Percentiles rank a stretch among this genome's conserved stretches.
Conservation (phyloP, 2,888 invertebrate genomes). For the Hermaeophaga mercurialis region DNA sequence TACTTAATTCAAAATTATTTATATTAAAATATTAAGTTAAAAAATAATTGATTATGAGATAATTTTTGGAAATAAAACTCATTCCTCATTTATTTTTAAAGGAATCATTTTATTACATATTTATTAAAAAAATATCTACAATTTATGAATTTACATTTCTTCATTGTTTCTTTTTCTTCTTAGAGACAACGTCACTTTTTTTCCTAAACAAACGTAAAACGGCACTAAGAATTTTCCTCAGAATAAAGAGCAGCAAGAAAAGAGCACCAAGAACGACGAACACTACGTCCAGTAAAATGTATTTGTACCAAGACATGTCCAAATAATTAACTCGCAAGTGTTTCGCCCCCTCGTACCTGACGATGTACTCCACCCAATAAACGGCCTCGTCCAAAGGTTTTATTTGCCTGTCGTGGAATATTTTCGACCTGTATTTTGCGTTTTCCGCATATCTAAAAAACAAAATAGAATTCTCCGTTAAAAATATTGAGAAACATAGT, state of each 20-base stretch:
- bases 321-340: constrained; percentile 42
- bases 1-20: too few species aligned
- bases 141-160: too few species aligned
- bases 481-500: neutral
- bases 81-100: too few species aligned
- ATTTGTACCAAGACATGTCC: constrained; percentile 43
- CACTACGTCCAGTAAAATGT: constrained; percentile 44
- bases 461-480: neutral
- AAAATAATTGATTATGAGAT: too few species aligned
- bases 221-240: constrained; percentile 1
- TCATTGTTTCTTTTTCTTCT: constrained; percentile 2
- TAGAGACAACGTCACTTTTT: neutral
- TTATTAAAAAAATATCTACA: too few species aligned
- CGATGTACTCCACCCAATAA: constrained; percentile 46
- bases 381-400: constrained; percentile 41
- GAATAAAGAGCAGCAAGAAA: constrained; percentile 3
- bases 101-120: too few species aligned
- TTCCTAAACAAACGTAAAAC: neutral
- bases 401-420: constrained; percentile 43
- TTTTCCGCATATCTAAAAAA: constrained; percentile 38
- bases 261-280: constrained; percentile 6
- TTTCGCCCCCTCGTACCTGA: constrained; percentile 45
- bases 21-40: too few species aligned
- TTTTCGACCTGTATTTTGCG: constrained; percentile 36
- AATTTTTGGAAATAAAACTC: too few species aligned